Percentiles rank a stretch among this genome's conserved stretches.
phyloP scores from a whole-genome alignment of 2,113 vertebrate genomes.

The Actenoides hombroni region DNA sequence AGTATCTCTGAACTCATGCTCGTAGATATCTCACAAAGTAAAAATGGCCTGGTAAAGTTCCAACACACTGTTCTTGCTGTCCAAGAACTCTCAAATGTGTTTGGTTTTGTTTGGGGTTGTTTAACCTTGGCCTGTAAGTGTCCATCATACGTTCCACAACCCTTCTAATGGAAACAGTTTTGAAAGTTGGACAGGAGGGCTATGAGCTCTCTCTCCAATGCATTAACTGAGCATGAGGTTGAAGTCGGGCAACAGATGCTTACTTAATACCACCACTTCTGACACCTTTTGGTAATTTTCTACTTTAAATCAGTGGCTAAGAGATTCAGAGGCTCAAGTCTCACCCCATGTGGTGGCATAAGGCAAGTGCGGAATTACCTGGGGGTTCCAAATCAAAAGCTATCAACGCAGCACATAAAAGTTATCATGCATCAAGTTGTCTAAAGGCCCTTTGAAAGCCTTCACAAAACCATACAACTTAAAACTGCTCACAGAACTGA shows the following conservation, averaged over 20 bases:
- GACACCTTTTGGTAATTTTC: not conserved
- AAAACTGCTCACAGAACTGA: not conserved
- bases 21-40: not conserved
- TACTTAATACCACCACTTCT: not conserved
- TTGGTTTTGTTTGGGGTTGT: not conserved
- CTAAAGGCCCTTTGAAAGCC: not conserved
- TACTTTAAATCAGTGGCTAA: not conserved
- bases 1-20: not conserved
- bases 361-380: not conserved
- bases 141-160: not conserved
- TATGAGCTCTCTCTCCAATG: not conserved
- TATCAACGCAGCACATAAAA: not conserved
- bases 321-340: not conserved
- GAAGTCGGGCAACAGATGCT: not conserved
- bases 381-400: not conserved
- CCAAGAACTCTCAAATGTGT: not conserved
- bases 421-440: not conserved
- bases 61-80: not conserved
- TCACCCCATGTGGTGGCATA: not conserved
- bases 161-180: not conserved
- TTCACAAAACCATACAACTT: not conserved
- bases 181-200: not conserved
- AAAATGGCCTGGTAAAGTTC: not conserved
- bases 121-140: not conserved
- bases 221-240: not conserved